Base-by-base conservation (phyloP, 23 tunicate genomes). In the Halocynthia aurantium region DNA sequence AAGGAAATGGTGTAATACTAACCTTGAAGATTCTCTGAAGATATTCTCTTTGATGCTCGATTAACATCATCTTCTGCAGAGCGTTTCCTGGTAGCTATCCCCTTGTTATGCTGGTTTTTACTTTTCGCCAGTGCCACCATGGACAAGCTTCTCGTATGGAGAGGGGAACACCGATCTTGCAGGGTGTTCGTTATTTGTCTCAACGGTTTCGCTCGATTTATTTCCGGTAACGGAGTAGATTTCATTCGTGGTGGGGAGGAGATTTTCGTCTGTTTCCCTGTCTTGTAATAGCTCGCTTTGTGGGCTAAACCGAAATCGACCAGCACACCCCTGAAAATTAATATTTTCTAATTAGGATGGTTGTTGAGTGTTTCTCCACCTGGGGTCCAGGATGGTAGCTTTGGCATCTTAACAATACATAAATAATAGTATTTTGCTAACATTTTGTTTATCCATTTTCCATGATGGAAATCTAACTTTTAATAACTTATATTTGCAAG, bases 281-380 rank as follows among this genome's bases (percentile, higher is more conserved):
- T 62, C 13, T 51, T 52, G 78, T 52, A 74, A 17, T 50, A 74
- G 5, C 22, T 22, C 12, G 78, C 78, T 8, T 74, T 74, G 10
- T 92, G 88, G 5, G 98, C 87, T 15, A 92, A 78, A 17, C 98
- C 98, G 80, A 92, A 92, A 51, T 92, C 98, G 49, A 92, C 90
- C 70, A 92, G 69, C 7, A 81, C 88, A 51, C 92, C 57, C 22
- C 98, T 92, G 81, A 7, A 40, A 57, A 80, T 63, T 57, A 77
- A 40, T 31, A 31, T 31, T 31, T 31, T 4, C 44, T 4, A 0
- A 31, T 31, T 31, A 31, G 44, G 44, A 31, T 31, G 44, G 44
- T 31, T 31, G 44, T 31, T 0, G 44, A 31, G 2, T 31, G 44
- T 31, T 31, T 31, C 44, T 4, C 44, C 44, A 31, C 44, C 44